Percentiles rank a stretch among this genome's conserved stretches.
phyloP scores from a whole-genome alignment of 2,797 vertebrate species.

The Neosilurus hyrtlii region DNA sequence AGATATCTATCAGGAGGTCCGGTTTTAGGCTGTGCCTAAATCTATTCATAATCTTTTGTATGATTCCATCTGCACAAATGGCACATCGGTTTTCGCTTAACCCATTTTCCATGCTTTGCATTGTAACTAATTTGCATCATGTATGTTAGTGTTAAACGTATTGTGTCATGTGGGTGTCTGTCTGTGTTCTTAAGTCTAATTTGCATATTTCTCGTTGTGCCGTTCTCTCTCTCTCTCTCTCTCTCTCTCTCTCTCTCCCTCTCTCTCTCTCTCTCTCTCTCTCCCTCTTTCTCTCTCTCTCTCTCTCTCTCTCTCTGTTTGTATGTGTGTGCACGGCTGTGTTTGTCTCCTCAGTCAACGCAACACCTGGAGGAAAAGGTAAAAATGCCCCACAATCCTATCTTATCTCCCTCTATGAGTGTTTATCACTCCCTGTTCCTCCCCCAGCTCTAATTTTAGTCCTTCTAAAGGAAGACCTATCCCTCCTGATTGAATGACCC shows the following conservation, averaged over 20 bases:
- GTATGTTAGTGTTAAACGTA: conserved; percentile 9
- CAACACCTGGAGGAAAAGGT: conserved; percentile 98
- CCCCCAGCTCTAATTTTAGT: conserved; percentile 6
- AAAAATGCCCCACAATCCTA: conserved; percentile 70
- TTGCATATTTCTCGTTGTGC: conserved; percentile 38
- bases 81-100: background rate
- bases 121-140: conserved; percentile 1
- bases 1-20: too few species aligned
- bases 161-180: conserved; percentile 29
- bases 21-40: too few species aligned
- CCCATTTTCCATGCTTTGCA: background rate
- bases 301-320: conserved; percentile 60
- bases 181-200: conserved; percentile 43
- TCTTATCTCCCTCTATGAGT: conserved; percentile 28
- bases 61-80: background rate
- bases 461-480: conserved; percentile 18
- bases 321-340: conserved; percentile 78
- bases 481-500: background rate
- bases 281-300: conserved; percentile 54
- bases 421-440: background rate
- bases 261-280: conserved; percentile 71
- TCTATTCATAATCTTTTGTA: too few species aligned
- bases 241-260: conserved; percentile 52
- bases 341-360: conserved; percentile 88
- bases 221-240: conserved; percentile 71